phyloP scores from a whole-genome alignment of 1,140 invertebrate genomes.

The Portunus trituberculatus region DNA sequence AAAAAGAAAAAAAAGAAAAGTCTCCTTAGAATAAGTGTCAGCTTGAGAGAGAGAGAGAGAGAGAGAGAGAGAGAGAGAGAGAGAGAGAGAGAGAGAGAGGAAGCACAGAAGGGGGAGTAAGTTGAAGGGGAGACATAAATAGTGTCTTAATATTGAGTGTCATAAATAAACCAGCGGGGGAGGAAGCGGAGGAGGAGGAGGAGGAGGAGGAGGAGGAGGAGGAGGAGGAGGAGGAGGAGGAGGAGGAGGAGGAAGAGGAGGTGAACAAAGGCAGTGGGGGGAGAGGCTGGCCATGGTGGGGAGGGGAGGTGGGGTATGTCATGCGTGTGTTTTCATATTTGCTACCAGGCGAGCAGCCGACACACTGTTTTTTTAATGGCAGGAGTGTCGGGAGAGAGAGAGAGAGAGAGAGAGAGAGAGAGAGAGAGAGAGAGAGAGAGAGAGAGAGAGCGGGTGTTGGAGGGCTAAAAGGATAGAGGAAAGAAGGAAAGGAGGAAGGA shows the following conservation, averaged over 20 bases:
- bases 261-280: background rate
- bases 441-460: too few relatives aligned
- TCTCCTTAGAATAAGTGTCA: background rate
- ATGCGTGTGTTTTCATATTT: slow-evolving; percentile 4
- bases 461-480: too few relatives aligned
- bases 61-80: slow-evolving; percentile 14
- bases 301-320: background rate
- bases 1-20: background rate
- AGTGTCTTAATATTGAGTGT: background rate
- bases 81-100: background rate
- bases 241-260: too few relatives aligned
- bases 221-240: too few relatives aligned
- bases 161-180: background rate
- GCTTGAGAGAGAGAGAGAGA: background rate
- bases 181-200: too few relatives aligned
- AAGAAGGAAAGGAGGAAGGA: too few relatives aligned
- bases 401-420: too few relatives aligned
- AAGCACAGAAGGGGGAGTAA: background rate
- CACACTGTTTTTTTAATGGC: background rate
- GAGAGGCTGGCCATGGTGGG: too few relatives aligned
- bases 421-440: too few relatives aligned
- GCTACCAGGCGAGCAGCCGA: background rate
- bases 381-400: background rate
- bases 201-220: too few relatives aligned
- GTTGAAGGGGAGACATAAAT: background rate